A percentile compares a stretch with the other conserved stretches of the same genome.
Evolutionary conservation across 2,113 vertebrate genomes (phyloP).

Genomic region (Gobio gobio): DNA sequence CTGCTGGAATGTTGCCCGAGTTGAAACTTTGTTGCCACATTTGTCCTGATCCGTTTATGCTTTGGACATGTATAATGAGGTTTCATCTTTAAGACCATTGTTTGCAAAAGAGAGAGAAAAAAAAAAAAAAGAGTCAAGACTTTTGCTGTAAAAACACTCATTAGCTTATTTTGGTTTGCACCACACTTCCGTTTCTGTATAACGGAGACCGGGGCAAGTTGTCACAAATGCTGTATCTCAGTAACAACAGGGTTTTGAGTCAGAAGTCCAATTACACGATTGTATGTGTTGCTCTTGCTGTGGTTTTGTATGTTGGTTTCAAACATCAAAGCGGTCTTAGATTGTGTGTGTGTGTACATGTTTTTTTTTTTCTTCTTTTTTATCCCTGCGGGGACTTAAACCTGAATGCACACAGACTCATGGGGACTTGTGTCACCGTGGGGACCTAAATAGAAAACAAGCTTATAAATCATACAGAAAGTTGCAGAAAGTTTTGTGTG

Average conservation of each 20-base stretch:
- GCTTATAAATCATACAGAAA: too few species aligned
- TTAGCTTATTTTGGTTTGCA: conserved; percentile 25
- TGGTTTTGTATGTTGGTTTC: not conserved
- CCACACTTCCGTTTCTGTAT: not conserved
- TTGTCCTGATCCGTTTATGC: conserved; percentile 55
- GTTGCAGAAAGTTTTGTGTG: too few species aligned
- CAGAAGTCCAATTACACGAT: not conserved
- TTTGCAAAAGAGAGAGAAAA: conserved; percentile 24
- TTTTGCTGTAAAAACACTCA: conserved; percentile 13
- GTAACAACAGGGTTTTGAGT: not conserved
- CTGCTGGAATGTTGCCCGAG: conserved; percentile 75
- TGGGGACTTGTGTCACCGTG: too few species aligned
- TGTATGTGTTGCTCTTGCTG: not conserved
- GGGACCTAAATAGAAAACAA: too few species aligned
- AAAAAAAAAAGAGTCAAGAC: not conserved
- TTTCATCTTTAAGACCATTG: conserved; percentile 54
- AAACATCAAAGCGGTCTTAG: not conserved
- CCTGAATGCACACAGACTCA: too few species aligned
- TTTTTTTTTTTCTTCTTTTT: too few species aligned
- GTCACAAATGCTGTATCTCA: not conserved
- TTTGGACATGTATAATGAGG: conserved; percentile 57
- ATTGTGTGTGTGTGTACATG: not conserved
- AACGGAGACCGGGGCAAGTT: not conserved
- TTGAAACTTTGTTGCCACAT: conserved; percentile 67
- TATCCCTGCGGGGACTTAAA: too few species aligned